Conservation (phyloP, 1,140 invertebrate species). For the Drosophila elegans region DNA sequence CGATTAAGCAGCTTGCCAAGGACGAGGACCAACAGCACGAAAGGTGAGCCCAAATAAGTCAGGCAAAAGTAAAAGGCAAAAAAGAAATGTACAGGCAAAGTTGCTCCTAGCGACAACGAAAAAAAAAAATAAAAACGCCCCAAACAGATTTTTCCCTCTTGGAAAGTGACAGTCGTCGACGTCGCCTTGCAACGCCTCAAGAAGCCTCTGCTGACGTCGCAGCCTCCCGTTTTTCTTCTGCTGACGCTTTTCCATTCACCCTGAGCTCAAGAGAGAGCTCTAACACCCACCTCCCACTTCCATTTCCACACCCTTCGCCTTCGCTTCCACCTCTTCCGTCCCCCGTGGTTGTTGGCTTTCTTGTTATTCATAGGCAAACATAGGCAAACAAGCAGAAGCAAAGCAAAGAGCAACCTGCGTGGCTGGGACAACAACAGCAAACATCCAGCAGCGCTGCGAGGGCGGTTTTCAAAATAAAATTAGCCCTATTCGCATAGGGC, state of each 20-base stretch:
- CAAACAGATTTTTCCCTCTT: constrained; percentile 75
- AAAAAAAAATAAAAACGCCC: constrained; percentile 54
- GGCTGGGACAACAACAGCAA: constrained; percentile 70
- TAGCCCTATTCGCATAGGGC: constrained; percentile 22
- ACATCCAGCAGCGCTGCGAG: constrained; percentile 49
- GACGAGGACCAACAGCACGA: constrained; percentile 49
- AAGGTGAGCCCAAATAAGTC: constrained; percentile 80
- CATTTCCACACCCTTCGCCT: background rate
- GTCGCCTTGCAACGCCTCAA: constrained; percentile 57
- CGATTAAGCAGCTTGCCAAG: constrained; percentile 69
- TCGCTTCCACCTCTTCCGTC: background rate
- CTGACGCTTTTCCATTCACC: constrained; percentile 42
- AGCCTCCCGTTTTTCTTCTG: constrained; percentile 5
- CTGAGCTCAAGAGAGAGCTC: constrained; percentile 45
- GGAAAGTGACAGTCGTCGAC: constrained; percentile 77
- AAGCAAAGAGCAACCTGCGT: constrained; percentile 78
- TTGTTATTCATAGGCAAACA: constrained; percentile 65
- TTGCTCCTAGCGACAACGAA: constrained; percentile 40
- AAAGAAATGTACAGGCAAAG: constrained; percentile 49
- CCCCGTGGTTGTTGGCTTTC: constrained; percentile 43
- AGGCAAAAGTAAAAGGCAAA: constrained; percentile 62
- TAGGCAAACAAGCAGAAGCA: constrained; percentile 61
- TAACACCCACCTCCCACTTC: constrained; percentile 6
- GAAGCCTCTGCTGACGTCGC: constrained; percentile 26
- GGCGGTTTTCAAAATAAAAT: constrained; percentile 60